phyloP scores from a whole-genome alignment of 2,113 vertebrate genomes.

The Origma solitaria region DNA sequence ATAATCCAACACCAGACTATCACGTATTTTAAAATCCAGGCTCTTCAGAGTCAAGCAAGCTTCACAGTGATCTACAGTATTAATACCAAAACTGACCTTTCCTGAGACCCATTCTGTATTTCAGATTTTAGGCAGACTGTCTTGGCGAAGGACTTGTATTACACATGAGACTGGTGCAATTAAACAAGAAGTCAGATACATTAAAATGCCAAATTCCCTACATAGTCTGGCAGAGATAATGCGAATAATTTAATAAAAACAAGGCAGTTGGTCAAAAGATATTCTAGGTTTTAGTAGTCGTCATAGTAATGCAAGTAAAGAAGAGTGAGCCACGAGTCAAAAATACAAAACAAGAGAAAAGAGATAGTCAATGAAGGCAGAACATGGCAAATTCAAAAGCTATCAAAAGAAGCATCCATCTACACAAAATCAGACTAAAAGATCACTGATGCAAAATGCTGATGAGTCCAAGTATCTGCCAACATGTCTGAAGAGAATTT shows the following conservation, averaged over 20 bases:
- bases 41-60: conserved; percentile 15
- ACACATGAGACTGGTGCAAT: background rate
- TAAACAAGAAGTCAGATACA: background rate
- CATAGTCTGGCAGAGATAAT: background rate
- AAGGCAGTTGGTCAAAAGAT: background rate
- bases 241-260: background rate
- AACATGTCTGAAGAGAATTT: background rate
- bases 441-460: background rate
- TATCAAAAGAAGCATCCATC: background rate
- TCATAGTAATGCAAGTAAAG: background rate
- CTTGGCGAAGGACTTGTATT: background rate
- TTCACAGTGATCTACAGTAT: background rate
- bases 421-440: background rate
- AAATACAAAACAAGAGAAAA: background rate
- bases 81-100: background rate
- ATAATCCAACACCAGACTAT: background rate
- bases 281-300: background rate
- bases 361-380: background rate
- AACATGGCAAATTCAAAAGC: background rate
- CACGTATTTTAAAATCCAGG: background rate
- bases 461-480: background rate
- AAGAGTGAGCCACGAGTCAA: background rate
- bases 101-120: background rate
- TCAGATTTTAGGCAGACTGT: background rate
- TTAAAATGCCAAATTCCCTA: conserved; percentile 11